Conservation (phyloP, 2,888 invertebrate species). For the Diogma glabrata region DNA sequence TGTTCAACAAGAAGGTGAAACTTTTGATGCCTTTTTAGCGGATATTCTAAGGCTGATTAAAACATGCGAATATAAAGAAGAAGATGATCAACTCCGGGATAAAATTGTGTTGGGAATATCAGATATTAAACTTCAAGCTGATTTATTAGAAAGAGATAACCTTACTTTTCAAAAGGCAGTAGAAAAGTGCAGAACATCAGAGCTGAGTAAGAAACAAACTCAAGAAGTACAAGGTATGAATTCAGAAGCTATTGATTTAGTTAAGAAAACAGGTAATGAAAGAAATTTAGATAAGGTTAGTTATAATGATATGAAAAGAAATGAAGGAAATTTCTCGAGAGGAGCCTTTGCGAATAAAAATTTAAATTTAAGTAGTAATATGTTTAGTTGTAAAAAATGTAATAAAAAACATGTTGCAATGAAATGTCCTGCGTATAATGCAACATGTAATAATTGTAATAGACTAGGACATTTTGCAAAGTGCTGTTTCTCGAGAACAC, state of each 20-base stretch:
- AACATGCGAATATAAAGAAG: too few species aligned
- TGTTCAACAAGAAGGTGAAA: neutral
- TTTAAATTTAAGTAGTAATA: neutral
- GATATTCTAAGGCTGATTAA: too few species aligned
- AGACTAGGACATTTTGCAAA: neutral
- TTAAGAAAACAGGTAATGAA: neutral
- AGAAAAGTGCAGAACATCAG: too few species aligned
- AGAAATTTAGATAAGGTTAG: neutral
- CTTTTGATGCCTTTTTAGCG: neutral
- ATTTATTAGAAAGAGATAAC: neutral
- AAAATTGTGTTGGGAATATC: neutral
- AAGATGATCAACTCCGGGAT: too few species aligned
- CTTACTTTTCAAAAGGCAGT: neutral
- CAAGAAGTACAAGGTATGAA: neutral
- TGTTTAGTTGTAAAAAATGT: neutral
- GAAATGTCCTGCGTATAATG: neutral
- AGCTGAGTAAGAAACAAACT: too few species aligned
- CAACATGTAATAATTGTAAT: neutral
- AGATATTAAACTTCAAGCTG: neutral
- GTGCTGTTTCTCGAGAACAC: neutral
- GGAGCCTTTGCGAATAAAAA: neutral
- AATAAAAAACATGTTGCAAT: neutral
- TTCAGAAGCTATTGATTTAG: neutral
- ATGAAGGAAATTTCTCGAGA: neutral
- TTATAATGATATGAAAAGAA: neutral